Evolutionary conservation across 2,888 invertebrate genomes (phyloP), one percentile per base, ranked within the genome.

Genomic region (Torymus texanus): DNA sequence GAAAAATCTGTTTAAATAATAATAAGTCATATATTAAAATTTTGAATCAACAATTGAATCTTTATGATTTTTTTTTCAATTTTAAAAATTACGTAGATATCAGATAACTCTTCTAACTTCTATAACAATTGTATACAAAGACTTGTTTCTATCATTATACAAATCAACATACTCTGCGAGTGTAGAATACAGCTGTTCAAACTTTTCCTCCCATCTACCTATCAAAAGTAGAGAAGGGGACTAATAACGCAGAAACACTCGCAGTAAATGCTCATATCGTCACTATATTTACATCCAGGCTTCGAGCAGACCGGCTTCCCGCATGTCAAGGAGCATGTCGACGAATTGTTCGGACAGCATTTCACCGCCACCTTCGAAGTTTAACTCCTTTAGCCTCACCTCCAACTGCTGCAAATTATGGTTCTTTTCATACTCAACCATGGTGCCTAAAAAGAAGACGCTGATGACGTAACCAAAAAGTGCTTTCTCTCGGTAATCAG

Each of bases 261-360:
- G 41, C 8, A 41, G 2, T 51, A 75, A 75, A 75, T 51, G 24
- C 41, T 61, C 12, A 50, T 13, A 55, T 16, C 55, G 11, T 56
- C 67, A 56, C 58, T 41, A 8, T 67, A 71, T 75, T 79, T 63
- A 80, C 53, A 41, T 70, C 41, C 41, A 77, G 21, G 18, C 13
- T 5, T 81, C 75, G 2, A 81, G 24, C 18, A 81, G 12, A 0
- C 88, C 88, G 3, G 79, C 68, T 0, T 87, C 83, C 2, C 81
- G 83, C 75, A 88, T 78, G 50, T 86, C 85, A 8, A 89, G 8
- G 65, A 89, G 71, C 85, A 88, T 86, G 2, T 88, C 85, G 10
- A 83, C 88, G 70, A 89, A 83, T 11, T 83, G 24, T 56, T 85
- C 82, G 0, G 85, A 84, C 78, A 87, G 50, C 3, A 77, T 80